These are phyloP conservation scores for Clarias batrachus DNA, from an alignment of 2,113 vertebrate species.

Conservation along the genomic window DNA sequence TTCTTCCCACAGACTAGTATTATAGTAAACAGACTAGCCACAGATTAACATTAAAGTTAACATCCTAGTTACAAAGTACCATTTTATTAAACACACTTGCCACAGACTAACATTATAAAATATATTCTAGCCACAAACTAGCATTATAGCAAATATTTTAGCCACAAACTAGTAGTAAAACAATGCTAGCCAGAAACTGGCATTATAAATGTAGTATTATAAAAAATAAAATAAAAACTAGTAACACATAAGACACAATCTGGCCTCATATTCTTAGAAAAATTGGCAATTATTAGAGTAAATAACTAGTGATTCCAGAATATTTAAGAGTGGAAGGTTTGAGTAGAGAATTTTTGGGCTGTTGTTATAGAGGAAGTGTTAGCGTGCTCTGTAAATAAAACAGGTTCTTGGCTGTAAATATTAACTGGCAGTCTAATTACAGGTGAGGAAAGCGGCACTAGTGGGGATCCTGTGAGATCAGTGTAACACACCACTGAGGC, in stretches of 20 bases:
- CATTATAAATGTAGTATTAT: too few species aligned
- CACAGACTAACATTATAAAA: not conserved
- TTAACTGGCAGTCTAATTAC: constrained; percentile 3
- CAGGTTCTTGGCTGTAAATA: not conserved
- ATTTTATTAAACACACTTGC: too few species aligned
- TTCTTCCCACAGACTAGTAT: too few species aligned
- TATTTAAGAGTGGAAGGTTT: not conserved
- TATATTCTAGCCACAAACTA: not conserved
- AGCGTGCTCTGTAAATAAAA: not conserved
- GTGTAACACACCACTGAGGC: not conserved
- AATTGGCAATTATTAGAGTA: not conserved
- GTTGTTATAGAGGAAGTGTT: not conserved
- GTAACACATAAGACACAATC: not conserved
- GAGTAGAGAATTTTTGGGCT: not conserved
- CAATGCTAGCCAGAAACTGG: too few species aligned
- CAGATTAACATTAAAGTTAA: too few species aligned
- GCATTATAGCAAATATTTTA: not conserved
- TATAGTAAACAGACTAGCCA: too few species aligned
- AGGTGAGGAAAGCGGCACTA: not conserved
- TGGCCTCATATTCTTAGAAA: not conserved
- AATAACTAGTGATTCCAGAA: not conserved
- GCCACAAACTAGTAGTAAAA: too few species aligned
- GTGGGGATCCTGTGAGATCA: not conserved
- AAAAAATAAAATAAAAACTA: too few species aligned
- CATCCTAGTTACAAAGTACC: too few species aligned